Base-by-base conservation (phyloP, 35 echinoderm and acorn worm genomes). In the Holothuria glaberrima region DNA sequence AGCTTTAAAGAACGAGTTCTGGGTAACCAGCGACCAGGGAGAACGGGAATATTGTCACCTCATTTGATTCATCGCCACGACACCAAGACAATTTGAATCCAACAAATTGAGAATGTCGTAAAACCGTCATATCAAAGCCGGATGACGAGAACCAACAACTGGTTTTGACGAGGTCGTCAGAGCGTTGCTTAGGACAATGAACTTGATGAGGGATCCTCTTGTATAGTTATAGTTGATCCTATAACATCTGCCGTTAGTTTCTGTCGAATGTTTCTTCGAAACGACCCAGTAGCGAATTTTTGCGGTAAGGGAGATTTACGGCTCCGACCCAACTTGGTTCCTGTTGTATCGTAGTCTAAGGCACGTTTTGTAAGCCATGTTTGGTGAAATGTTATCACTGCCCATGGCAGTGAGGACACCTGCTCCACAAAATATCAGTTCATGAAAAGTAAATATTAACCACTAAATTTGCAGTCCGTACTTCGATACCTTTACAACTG, bases 161-260 rank as follows among this genome's bases (percentile, higher is more conserved):
- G 45, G 13, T 25, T 84, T 5, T 12, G 31, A 24, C 30, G 22
- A 48, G 36, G 36, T 38, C 29, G 32, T 38, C 29, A 29, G 80
- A 18, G 30, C 48, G 46, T 22, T 63, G n/a, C 19, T 48, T 13
- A 22, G 80, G 80, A 59, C 80, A 84, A 84, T 84, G 80, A 84
- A 84, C 80, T 63, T 63, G 46, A 63, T 78, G n/a, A 54, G 50
- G 50, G 50, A 54, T 33, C 25, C 66, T 33, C 14, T 9, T 69
- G 9, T 69, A 33, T 6, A 25, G 31, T 21, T 21, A 26, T 33
- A 12, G 4, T 33, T 19, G 12, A 19, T 48, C 52, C 25, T 48
- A 41, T 41, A 84, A 84, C 80, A 84, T 84, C 80, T 84, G 80
- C 80, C 80, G 31, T 84, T 84, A 84, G 27, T 84, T 84, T 84